Conservation (phyloP, 1,140 invertebrate genomes). For the Heliconius melpomene region DNA sequence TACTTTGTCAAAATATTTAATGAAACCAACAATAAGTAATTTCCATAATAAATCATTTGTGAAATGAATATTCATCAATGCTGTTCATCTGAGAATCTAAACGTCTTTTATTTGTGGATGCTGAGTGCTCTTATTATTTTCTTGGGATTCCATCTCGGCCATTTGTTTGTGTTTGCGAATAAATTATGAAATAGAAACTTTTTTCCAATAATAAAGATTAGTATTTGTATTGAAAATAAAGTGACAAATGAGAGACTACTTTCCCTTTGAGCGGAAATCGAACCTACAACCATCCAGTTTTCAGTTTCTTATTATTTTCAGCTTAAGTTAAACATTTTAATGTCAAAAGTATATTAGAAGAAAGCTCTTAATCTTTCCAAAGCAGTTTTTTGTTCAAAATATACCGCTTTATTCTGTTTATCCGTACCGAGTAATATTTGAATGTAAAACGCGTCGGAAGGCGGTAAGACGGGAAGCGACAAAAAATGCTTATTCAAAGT, state of each 20-base stretch:
- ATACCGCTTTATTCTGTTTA: conserved; percentile 13
- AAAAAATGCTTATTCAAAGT: conserved; percentile 38
- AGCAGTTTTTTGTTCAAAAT: conserved; percentile 1
- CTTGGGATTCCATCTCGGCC: not conserved
- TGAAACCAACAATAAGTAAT: conserved; percentile 15
- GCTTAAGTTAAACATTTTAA: not conserved
- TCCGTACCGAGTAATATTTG: conserved; percentile 29
- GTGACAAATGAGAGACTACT: too few relatives aligned
- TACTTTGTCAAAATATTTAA: not conserved
- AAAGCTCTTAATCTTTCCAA: conserved; percentile 10
- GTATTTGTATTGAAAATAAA: not conserved
- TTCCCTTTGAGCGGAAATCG: too few relatives aligned
- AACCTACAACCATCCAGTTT: too few relatives aligned
- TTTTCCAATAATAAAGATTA: not conserved
- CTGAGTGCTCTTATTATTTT: conserved; percentile 33
- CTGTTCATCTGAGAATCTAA: conserved; percentile 27
- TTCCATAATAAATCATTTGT: conserved; percentile 35
- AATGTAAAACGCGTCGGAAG: conserved; percentile 35
- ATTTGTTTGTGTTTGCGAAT: not conserved
- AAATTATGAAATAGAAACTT: not conserved
- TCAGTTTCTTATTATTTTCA: too few relatives aligned
- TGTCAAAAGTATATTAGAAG: conserved; percentile 7
- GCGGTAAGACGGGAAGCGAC: conserved; percentile 27
- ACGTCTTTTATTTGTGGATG: conserved; percentile 27
- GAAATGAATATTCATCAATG: conserved; percentile 35